Conservation (phyloP, 2,797 vertebrate genomes). For the Heliangelus exortis region DNA sequence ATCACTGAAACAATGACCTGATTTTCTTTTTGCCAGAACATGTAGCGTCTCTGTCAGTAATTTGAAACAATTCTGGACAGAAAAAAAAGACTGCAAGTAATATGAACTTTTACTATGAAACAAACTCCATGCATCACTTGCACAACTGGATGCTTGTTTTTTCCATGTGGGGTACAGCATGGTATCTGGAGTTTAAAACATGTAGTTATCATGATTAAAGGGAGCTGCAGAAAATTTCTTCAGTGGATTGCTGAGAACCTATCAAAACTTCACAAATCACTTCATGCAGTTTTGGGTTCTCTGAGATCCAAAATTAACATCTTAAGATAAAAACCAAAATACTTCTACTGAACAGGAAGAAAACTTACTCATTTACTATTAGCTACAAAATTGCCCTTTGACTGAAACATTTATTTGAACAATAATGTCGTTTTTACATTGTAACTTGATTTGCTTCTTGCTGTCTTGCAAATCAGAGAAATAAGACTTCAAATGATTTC, state of each 20-base stretch:
- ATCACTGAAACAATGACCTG: neutral
- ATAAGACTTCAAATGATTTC: neutral
- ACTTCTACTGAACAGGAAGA: neutral
- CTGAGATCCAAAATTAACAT: neutral
- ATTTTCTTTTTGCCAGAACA: neutral
- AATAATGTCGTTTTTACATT: neutral
- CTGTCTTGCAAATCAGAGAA: neutral
- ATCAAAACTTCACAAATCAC: neutral
- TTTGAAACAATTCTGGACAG: neutral
- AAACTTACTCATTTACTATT: neutral
- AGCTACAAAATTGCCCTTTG: neutral
- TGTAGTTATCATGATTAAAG: neutral
- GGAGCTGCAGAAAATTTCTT: neutral
- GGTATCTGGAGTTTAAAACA: neutral
- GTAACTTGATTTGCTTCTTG: neutral
- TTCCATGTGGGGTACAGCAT: neutral
- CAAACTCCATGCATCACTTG: neutral
- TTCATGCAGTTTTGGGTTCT: neutral
- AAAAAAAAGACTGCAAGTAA: neutral
- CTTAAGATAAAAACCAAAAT: neutral
- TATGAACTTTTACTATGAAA: neutral
- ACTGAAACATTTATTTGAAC: neutral
- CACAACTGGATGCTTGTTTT: neutral
- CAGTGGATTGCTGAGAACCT: neutral
- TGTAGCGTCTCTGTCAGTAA: neutral